Conservation (phyloP, 2,113 vertebrate genomes). For the Sprattus sprattus region DNA sequence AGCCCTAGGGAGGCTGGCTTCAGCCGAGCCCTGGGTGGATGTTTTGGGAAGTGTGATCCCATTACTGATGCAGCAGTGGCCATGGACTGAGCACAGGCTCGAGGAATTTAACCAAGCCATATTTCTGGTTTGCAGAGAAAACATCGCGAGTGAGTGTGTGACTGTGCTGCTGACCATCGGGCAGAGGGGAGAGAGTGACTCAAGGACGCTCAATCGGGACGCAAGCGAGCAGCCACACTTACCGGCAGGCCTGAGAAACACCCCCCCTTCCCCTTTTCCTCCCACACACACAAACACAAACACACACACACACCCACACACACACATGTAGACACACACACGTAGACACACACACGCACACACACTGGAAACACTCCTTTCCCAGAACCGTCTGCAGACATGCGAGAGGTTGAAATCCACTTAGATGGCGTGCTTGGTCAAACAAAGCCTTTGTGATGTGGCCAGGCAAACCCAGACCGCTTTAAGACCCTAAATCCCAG, state of each 20-base stretch:
- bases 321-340: conserved; percentile 6
- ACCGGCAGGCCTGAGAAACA: background rate
- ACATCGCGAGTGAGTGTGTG: conserved; percentile 27
- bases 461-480: background rate
- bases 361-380: background rate
- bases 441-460: background rate
- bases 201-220: background rate
- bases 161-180: background rate
- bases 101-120: conserved; percentile 11
- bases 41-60: conserved; percentile 18
- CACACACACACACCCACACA: conserved; percentile 4
- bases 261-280: background rate
- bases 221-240: background rate
- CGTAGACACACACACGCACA: conserved; percentile 5
- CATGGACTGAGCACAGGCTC: conserved; percentile 15
- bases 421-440: background rate
- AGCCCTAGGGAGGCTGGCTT: background rate
- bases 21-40: background rate
- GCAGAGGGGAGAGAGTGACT: background rate
- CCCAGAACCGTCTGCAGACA: conserved; percentile 2
- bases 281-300: too few species aligned
- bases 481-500: background rate
- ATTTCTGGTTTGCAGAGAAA: conserved; percentile 38
- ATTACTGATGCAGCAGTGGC: conserved; percentile 13
- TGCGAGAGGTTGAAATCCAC: conserved; percentile 1